phyloP scores from a whole-genome alignment of 2,113 vertebrate species.

The Apodemus sylvaticus region DNA sequence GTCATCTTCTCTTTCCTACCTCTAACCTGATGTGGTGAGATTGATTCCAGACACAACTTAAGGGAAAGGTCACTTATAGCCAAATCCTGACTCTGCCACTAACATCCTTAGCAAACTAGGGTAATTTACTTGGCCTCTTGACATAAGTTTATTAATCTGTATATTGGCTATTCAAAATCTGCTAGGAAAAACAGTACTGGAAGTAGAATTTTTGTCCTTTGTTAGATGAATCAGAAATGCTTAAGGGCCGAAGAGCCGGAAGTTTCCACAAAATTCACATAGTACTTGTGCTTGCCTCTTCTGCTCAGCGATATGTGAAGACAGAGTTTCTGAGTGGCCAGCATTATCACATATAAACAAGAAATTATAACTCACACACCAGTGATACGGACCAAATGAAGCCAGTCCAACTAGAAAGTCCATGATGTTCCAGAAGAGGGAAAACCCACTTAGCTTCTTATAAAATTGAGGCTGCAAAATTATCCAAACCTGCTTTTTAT shows the following conservation, averaged over 20 bases:
- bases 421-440: neutral
- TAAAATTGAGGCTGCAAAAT: neutral
- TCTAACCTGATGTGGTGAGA: neutral
- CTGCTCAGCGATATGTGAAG: neutral
- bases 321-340: neutral
- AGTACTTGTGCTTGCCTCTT: neutral
- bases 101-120: neutral
- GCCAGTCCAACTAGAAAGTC: neutral
- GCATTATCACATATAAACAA: neutral
- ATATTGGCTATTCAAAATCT: neutral
- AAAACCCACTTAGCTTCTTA: neutral
- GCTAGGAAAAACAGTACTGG: neutral
- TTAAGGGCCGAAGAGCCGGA: neutral
- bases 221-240: constrained; percentile 15
- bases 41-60: neutral
- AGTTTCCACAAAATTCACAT: neutral
- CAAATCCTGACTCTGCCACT: neutral
- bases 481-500: neutral
- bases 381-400: neutral
- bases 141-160: neutral
- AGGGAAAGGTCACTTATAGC: neutral
- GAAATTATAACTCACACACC: neutral
- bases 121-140: neutral
- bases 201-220: neutral
- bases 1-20: neutral